Evolutionary conservation across 2,113 vertebrate genomes (phyloP).

Genomic region (Rostratula benghalensis): DNA sequence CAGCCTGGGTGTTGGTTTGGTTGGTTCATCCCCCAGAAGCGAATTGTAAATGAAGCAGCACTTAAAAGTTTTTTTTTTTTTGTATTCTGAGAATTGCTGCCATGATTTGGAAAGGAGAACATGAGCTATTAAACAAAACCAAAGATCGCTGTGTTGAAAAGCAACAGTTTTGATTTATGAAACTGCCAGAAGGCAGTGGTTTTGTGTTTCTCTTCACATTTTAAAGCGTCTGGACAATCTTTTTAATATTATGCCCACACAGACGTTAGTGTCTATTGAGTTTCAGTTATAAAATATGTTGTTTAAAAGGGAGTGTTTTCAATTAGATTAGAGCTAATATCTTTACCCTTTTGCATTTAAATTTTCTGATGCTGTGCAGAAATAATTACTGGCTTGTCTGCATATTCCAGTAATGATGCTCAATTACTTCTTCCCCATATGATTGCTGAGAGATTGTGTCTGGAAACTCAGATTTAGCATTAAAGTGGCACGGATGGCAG

Average conservation of each 20-base stretch:
- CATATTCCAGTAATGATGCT: background rate
- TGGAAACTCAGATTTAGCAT: background rate
- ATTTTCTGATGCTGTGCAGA: background rate
- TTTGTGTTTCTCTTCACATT: background rate
- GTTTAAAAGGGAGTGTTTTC: background rate
- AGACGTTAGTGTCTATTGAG: background rate
- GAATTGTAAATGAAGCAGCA: constrained; percentile 47
- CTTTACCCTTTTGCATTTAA: background rate
- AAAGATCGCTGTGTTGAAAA: constrained; percentile 43
- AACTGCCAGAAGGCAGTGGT: background rate
- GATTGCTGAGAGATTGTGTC: background rate
- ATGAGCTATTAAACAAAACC: constrained; percentile 30
- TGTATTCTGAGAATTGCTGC: constrained; percentile 66
- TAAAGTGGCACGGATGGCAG: background rate
- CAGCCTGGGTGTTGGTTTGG: background rate
- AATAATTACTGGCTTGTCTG: background rate
- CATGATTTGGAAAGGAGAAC: constrained; percentile 44
- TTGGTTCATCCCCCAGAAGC: constrained; percentile 28
- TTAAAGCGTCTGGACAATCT: background rate
- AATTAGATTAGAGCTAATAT: background rate
- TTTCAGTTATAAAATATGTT: background rate
- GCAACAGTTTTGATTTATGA: constrained; percentile 44
- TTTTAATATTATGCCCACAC: background rate
- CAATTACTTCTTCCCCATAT: background rate
- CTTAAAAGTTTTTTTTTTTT: background rate